Percentiles rank a stretch among this genome's conserved stretches.
phyloP scores from a whole-genome alignment of 2,797 vertebrate species.

The Ammospiza maritima region DNA sequence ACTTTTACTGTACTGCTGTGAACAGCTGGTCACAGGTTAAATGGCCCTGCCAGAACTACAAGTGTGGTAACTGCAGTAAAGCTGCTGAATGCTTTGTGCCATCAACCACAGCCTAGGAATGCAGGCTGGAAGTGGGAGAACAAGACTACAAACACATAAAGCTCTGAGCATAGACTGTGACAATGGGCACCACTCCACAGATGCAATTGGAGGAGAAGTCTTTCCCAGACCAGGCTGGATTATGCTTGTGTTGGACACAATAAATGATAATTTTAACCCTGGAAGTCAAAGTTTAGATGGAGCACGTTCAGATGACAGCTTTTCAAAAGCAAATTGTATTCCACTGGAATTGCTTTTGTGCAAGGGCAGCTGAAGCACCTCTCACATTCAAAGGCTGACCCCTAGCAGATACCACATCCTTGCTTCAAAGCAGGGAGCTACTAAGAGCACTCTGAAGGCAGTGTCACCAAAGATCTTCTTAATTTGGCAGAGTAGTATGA shows the following conservation, averaged over 20 bases:
- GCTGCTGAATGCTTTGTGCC: background rate
- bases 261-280: background rate
- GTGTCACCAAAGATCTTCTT: background rate
- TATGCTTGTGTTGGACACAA: background rate
- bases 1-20: background rate
- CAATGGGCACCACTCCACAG: background rate
- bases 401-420: background rate
- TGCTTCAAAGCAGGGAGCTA: background rate
- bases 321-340: background rate
- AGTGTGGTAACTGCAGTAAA: background rate
- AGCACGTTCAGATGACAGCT: background rate
- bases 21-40: background rate
- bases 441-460: background rate
- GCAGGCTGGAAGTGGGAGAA: background rate
- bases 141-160: background rate
- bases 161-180: background rate
- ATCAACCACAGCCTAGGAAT: background rate
- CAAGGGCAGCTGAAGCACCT: background rate
- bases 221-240: background rate
- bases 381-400: accelerated
- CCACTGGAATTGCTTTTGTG: background rate
- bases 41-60: background rate
- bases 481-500: background rate
- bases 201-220: background rate
- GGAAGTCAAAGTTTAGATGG: background rate